Conservation (phyloP, 37 sponge, comb jelly and placozoan species). For the Ianthella basta region DNA sequence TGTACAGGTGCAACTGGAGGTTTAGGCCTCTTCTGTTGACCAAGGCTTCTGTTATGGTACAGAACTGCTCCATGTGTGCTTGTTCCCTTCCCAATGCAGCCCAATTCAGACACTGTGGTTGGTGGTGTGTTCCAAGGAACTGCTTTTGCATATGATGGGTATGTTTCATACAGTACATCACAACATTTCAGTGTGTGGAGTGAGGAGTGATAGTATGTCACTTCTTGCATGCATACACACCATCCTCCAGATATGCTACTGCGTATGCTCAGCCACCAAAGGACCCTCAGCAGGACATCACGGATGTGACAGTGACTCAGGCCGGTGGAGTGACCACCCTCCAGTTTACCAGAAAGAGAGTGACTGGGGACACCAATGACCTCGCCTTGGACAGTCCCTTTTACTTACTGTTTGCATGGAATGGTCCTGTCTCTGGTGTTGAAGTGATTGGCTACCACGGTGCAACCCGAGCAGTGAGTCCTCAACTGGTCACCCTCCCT, state of each 20-base stretch:
- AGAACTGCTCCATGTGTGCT: no score
- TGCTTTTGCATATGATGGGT: neutral
- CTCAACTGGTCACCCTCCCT: no score
- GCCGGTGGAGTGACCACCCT: conserved; percentile 12
- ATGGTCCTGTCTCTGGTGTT: neutral
- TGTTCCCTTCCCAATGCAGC: neutral
- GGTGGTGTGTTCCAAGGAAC: neutral
- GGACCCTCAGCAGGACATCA: neutral
- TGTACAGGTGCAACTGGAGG: no score
- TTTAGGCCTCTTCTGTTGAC: no score
- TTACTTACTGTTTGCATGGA: neutral
- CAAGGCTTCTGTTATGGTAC: no score
- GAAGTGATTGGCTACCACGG: conserved; percentile 10
- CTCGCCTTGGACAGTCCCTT: neutral
- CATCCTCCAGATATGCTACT: neutral
- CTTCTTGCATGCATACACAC: neutral
- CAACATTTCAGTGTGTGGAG: neutral
- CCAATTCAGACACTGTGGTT: conserved; percentile 7
- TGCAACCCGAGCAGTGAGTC: neutral
- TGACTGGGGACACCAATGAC: conserved; percentile 9
- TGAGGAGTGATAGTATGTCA: neutral
- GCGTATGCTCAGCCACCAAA: neutral
- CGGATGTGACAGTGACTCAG: neutral
- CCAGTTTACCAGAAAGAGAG: neutral
- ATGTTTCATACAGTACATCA: neutral